Evolutionary conservation across 2,888 invertebrate genomes (phyloP).

Genomic region (Eudemis profundana): DNA sequence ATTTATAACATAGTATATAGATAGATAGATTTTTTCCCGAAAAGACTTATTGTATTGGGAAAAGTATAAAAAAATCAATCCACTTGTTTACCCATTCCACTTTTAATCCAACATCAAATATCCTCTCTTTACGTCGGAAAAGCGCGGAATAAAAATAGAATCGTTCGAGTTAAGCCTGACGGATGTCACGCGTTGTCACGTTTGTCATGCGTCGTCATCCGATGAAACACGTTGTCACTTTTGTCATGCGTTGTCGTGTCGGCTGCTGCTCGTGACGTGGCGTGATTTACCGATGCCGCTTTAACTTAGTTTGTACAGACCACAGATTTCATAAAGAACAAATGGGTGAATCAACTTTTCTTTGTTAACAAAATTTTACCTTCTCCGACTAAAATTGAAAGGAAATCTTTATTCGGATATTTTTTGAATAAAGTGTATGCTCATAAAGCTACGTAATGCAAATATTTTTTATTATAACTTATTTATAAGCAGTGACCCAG

Average conservation of each 20-base stretch:
- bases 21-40: too few relatives aligned
- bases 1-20: too few relatives aligned
- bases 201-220: constrained; percentile 18
- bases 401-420: too few relatives aligned
- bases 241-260: constrained; percentile 25
- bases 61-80: neutral
- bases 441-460: too few relatives aligned
- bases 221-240: constrained; percentile 16
- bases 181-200: constrained; percentile 19
- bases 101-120: constrained; percentile 2
- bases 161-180: constrained; percentile 28
- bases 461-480: too few relatives aligned
- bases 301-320: neutral
- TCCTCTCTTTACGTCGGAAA: neutral
- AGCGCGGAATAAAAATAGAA: constrained; percentile 4
- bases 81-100: neutral
- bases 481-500: too few relatives aligned
- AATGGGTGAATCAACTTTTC: too few relatives aligned
- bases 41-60: too few relatives aligned
- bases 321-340: neutral
- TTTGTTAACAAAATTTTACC: too few relatives aligned
- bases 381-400: too few relatives aligned
- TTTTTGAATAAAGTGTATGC: too few relatives aligned
- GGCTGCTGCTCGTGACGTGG: neutral
- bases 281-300: constrained; percentile 17